Percentiles rank a stretch among this genome's conserved stretches.
Evolutionary conservation across 2,113 vertebrate species (phyloP).

Genomic region (Leucosticte australis): DNA sequence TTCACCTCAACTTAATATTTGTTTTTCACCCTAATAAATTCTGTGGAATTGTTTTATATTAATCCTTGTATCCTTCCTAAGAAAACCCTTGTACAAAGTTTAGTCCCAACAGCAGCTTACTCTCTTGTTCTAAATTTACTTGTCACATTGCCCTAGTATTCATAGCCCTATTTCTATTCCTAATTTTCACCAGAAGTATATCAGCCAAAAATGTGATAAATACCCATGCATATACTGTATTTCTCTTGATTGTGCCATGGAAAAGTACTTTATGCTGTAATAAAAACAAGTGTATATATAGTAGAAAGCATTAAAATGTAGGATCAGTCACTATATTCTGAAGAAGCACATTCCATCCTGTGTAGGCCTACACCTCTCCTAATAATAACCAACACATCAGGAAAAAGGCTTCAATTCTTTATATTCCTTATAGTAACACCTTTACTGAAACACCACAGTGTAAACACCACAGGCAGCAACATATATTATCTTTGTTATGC

Average conservation of each 20-base stretch:
- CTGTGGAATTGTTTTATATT: neutral
- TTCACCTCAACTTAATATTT: neutral
- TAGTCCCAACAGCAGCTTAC: neutral
- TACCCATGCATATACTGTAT: neutral
- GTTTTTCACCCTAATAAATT: neutral
- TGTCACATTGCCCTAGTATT: neutral
- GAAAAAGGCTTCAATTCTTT: neutral
- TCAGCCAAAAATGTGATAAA: neutral
- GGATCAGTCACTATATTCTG: neutral
- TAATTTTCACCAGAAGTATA: conserved; percentile 12
- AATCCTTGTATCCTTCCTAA: neutral
- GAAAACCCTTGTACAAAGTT: neutral
- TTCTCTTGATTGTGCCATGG: neutral
- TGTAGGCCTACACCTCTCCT: neutral
- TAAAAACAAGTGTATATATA: conserved; percentile 11
- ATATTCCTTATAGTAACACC: neutral
- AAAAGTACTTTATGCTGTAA: neutral
- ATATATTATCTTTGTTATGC: neutral
- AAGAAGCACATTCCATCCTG: neutral
- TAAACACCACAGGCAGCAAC: neutral
- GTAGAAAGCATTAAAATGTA: neutral
- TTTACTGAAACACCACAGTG: neutral
- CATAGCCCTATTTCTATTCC: neutral
- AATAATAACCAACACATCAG: neutral
- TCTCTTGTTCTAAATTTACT: neutral